These are phyloP conservation scores for Malacoraja senta DNA, from an alignment of 2,797 vertebrate genomes.

Conservation along the genomic window DNA sequence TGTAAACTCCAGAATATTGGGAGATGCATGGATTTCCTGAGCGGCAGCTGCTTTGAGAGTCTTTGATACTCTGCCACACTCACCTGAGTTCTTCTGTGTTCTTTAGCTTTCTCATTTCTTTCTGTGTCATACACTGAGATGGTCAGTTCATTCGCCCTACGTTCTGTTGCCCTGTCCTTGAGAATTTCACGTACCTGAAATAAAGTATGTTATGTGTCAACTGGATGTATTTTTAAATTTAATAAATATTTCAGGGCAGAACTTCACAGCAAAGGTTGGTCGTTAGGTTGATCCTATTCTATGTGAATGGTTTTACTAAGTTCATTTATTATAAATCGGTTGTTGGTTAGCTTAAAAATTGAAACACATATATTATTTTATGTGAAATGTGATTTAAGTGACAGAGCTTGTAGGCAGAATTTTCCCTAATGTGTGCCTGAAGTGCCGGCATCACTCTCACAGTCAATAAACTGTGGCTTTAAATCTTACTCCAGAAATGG, in stretches of 20 bases:
- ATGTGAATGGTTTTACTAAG: background rate
- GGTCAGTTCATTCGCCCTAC: conserved; percentile 49
- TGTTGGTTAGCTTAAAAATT: background rate
- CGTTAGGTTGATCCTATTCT: background rate
- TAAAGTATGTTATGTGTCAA: conserved; percentile 32
- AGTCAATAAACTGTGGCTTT: background rate
- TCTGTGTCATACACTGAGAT: conserved; percentile 61
- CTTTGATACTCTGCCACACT: conserved; percentile 38
- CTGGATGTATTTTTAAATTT: background rate
- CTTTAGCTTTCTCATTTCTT: conserved; percentile 54
- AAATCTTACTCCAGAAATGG: background rate
- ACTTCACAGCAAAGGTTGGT: background rate
- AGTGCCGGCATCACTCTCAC: background rate
- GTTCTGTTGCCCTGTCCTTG: conserved; percentile 55
- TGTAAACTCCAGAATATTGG: background rate
- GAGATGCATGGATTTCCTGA: background rate
- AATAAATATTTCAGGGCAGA: background rate
- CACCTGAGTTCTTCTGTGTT: conserved; percentile 56
- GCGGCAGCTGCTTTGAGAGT: too few species aligned
- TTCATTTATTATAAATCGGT: background rate
- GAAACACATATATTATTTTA: background rate
- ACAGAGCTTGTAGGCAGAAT: background rate
- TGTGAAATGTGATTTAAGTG: background rate
- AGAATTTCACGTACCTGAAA: conserved; percentile 63
- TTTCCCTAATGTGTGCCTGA: background rate